A percentile compares a stretch with the other conserved stretches of the same genome.
These are phyloP conservation scores for Lamproptera curius DNA, from an alignment of 2,888 invertebrate genomes.

Conservation along the genomic window DNA sequence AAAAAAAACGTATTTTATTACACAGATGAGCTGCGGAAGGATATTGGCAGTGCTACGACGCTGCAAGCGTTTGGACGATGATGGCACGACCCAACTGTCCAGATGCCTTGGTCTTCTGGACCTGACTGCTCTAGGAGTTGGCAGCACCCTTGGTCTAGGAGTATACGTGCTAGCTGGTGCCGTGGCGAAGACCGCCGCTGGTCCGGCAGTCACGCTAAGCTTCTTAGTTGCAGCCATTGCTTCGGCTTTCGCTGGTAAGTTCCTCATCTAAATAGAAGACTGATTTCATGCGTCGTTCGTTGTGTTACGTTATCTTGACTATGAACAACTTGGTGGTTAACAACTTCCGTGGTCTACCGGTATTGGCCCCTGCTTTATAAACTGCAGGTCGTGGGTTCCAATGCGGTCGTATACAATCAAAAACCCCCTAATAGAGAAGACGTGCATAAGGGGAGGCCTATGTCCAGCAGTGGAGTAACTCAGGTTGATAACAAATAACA, in stretches of 20 bases:
- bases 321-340: too few relatives aligned
- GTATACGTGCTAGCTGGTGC: conserved; percentile 96
- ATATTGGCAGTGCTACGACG: conserved; percentile 55
- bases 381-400: too few relatives aligned
- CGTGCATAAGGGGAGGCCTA: too few relatives aligned
- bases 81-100: conserved; percentile 55
- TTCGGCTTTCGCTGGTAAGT: conserved; percentile 91
- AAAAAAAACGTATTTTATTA: too few relatives aligned
- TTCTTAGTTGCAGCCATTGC: conserved; percentile 95
- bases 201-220: conserved; percentile 94
- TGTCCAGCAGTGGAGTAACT: too few relatives aligned
- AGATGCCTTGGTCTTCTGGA: conserved; percentile 90
- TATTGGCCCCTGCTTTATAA: too few relatives aligned
- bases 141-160: conserved; percentile 93
- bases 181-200: conserved; percentile 91
- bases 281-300: too few relatives aligned
- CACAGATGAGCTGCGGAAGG: conserved; percentile 60
- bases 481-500: too few relatives aligned
- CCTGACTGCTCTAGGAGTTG: conserved; percentile 91
- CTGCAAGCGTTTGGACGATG: conserved; percentile 68
- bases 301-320: too few relatives aligned
- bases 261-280: background rate
- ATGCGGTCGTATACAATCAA: too few relatives aligned
- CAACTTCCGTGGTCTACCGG: too few relatives aligned
- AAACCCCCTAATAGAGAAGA: too few relatives aligned